Evolutionary conservation across 2,888 invertebrate species (phyloP).

Genomic region (Ctena decussata): DNA sequence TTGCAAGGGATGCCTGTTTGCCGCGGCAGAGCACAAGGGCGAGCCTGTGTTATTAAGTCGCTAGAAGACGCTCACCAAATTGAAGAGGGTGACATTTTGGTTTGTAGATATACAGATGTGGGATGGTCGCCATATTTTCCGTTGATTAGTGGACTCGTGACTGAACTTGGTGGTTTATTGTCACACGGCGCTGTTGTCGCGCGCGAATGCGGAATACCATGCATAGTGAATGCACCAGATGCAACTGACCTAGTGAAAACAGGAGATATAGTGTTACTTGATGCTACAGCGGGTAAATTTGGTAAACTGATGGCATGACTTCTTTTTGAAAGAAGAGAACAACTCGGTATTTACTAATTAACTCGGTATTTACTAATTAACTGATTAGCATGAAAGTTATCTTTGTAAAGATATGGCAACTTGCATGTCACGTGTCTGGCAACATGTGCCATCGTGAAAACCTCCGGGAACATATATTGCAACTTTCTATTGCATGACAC

Average conservation of each 20-base stretch:
- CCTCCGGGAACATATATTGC: too few relatives aligned
- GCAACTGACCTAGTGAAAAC: background rate
- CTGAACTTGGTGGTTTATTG: slow-evolving; percentile 91
- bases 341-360: too few relatives aligned
- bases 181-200: background rate
- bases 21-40: slow-evolving; percentile 90
- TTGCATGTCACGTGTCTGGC: too few relatives aligned
- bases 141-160: slow-evolving; percentile 92
- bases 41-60: slow-evolving; percentile 91
- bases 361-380: too few relatives aligned
- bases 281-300: background rate
- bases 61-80: slow-evolving; percentile 87
- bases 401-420: too few relatives aligned
- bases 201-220: background rate
- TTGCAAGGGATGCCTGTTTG: slow-evolving; percentile 91
- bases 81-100: slow-evolving; percentile 91
- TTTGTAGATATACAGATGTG: slow-evolving; percentile 93
- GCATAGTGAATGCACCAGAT: background rate
- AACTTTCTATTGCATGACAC: too few relatives aligned
- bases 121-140: slow-evolving; percentile 96
- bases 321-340: too few relatives aligned
- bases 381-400: too few relatives aligned
- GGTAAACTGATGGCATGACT: too few relatives aligned
- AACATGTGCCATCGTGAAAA: too few relatives aligned
- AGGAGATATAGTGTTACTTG: background rate